Evolutionary conservation across 2,888 invertebrate species (phyloP).

Genomic region (Ornithoptera alexandrae): DNA sequence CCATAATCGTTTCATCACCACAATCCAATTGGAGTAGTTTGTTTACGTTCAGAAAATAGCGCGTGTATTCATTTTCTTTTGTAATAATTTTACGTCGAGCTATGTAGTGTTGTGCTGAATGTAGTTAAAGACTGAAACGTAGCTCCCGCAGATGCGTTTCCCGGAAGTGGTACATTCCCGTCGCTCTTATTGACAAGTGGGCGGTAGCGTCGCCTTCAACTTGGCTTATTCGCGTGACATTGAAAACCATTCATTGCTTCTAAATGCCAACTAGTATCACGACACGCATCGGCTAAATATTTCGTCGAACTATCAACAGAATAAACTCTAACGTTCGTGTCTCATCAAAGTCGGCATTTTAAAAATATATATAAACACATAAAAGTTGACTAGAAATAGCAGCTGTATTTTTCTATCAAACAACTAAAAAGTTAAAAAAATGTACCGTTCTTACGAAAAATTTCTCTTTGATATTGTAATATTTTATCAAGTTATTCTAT

Average conservation of each 20-base stretch:
- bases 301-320: not conserved
- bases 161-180: constrained; percentile 32
- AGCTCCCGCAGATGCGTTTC: constrained; percentile 31
- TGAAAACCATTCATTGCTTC: constrained; percentile 24
- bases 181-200: constrained; percentile 25
- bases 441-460: not conserved
- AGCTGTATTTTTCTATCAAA: not conserved
- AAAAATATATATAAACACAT: not conserved
- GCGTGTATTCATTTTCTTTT: constrained; percentile 21
- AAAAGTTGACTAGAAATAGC: not conserved
- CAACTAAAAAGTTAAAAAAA: not conserved
- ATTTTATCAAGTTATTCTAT: too few relatives aligned
- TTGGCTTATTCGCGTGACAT: constrained; percentile 30
- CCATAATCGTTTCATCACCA: constrained; percentile 15
- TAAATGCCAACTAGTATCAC: constrained; percentile 14
- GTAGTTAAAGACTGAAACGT: constrained; percentile 15
- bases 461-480: not conserved
- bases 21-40: constrained; percentile 18
- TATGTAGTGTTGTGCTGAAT: constrained; percentile 1
- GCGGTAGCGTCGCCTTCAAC: constrained; percentile 30
- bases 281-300: constrained; percentile 5
- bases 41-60: constrained; percentile 12
- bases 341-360: not conserved
- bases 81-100: constrained; percentile 13
- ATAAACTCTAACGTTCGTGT: not conserved